A percentile compares a stretch with the other conserved stretches of the same genome.
Conservation (phyloP, 2,797 vertebrate genomes). For the Mormyrops attenuatus region DNA sequence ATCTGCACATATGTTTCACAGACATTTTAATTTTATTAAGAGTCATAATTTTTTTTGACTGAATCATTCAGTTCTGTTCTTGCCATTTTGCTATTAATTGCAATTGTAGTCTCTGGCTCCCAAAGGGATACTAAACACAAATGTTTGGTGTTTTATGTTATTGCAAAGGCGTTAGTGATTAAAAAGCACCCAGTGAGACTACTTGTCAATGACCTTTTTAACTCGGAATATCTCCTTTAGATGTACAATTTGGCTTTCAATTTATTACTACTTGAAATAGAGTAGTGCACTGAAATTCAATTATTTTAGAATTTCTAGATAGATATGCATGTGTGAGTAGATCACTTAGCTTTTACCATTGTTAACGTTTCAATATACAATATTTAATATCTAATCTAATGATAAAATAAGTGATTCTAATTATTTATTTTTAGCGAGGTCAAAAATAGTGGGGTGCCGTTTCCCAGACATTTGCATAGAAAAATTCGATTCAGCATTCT, state of each 20-base stretch:
- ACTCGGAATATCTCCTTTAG: not conserved
- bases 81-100: no score
- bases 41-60: not conserved
- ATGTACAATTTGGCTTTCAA: not conserved
- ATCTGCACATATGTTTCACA: not conserved
- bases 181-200: not conserved
- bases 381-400: not conserved
- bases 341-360: not conserved
- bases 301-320: not conserved
- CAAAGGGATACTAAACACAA: not conserved
- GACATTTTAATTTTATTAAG: not conserved
- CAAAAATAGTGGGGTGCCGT: not conserved
- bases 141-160: not conserved
- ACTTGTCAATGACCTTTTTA: not conserved
- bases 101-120: no score
- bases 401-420: not conserved
- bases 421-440: not conserved
- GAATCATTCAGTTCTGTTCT: not conserved
- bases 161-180: not conserved
- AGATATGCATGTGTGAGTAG: not conserved
- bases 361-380: not conserved
- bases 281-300: not conserved
- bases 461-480: not conserved
- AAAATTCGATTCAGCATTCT: not conserved
- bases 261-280: not conserved